These are phyloP conservation scores for Pseudopleuronectes americanus DNA, from an alignment of 2,797 vertebrate species.

Conservation along the genomic window DNA sequence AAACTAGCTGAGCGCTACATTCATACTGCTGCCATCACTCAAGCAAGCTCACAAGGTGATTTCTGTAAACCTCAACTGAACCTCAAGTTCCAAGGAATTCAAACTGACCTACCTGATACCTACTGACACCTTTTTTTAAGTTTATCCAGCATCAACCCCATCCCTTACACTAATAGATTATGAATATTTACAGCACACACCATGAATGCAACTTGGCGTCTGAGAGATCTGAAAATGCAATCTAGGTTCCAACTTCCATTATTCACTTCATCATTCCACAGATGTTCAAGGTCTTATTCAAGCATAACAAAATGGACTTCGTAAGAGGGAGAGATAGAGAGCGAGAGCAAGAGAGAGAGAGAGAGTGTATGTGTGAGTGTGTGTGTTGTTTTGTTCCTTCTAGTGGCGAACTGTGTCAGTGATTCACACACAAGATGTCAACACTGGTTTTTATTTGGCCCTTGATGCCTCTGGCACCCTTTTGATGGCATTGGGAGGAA, in stretches of 20 bases:
- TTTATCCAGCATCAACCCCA: not conserved
- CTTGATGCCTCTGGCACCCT: conserved; percentile 33
- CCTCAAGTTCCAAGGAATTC: too few relatives aligned
- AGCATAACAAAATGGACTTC: not conserved
- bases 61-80: too few relatives aligned
- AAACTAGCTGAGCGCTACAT: too few relatives aligned
- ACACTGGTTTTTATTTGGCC: conserved; percentile 47
- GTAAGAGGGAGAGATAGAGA: too few relatives aligned
- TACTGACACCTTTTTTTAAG: not conserved
- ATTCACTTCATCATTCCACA: conserved; percentile 11
- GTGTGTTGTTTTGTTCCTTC: not conserved
- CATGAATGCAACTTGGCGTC: not conserved
- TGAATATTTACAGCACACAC: not conserved
- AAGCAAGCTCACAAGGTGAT: too few relatives aligned
- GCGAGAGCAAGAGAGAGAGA: too few relatives aligned
- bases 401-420: not conserved
- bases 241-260: not conserved
- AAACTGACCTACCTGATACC: too few relatives aligned
- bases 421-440: conserved; percentile 32
- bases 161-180: not conserved
- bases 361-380: not conserved
- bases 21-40: too few relatives aligned
- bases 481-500: conserved; percentile 26
- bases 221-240: conserved; percentile 1
- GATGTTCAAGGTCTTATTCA: not conserved